Evolutionary conservation across 2,113 vertebrate genomes (phyloP).

Genomic region (Plectropomus leopardus): DNA sequence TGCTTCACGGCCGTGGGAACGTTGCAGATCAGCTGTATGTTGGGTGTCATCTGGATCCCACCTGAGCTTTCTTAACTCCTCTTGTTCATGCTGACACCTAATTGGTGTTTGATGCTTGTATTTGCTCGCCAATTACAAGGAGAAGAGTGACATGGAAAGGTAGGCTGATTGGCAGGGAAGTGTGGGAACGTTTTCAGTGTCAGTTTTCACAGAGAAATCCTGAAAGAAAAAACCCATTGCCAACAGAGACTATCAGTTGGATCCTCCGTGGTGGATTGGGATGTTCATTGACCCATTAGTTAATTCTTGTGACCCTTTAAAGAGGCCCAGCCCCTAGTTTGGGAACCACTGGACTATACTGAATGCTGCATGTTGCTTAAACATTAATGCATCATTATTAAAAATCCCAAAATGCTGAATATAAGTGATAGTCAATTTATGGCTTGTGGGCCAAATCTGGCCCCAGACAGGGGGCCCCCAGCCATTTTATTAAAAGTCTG

Average conservation of each 20-base stretch:
- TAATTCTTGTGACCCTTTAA: not conserved
- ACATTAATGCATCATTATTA: not conserved
- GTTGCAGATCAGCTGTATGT: not conserved
- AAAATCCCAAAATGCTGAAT: not conserved
- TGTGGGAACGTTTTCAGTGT: constrained; percentile 33
- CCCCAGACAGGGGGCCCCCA: too few species aligned
- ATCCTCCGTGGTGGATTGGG: not conserved
- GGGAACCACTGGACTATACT: not conserved
- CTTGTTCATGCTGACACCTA: constrained; percentile 1
- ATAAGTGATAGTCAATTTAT: too few species aligned
- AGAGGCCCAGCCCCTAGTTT: not conserved
- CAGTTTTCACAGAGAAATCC: not conserved
- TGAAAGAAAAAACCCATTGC: not conserved
- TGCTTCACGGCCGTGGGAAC: constrained; percentile 41
- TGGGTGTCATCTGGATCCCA: constrained; percentile 11
- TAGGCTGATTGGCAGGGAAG: not conserved
- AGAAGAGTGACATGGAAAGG: not conserved
- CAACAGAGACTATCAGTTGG: not conserved
- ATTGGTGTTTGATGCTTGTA: not conserved
- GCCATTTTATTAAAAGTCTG: too few species aligned
- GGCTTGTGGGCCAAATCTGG: too few species aligned
- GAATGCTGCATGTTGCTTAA: too few species aligned
- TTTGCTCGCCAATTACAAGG: constrained; percentile 23
- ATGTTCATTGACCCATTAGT: too few species aligned
- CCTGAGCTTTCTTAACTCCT: constrained; percentile 42